A percentile compares a stretch with the other conserved stretches of the same genome.
Conservation (phyloP, 2,797 vertebrate species). For the Micropoecilia bifurca region DNA sequence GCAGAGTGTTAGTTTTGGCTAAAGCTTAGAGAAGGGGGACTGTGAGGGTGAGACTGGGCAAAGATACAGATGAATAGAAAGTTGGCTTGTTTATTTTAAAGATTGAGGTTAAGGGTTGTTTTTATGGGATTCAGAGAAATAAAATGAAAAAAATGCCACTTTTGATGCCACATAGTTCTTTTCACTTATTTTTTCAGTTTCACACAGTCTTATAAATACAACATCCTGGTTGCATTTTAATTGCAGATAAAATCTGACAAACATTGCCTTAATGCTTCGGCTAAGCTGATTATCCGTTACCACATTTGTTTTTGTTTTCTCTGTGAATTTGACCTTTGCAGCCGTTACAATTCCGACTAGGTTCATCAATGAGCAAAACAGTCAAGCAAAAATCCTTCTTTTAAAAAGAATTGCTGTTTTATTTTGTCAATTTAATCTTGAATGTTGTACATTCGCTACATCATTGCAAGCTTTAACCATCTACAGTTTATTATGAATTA, state of each 20-base stretch:
- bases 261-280: not conserved
- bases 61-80: constrained; percentile 50
- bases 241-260: too few relatives aligned
- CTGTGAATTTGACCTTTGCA: not conserved
- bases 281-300: constrained; percentile 9
- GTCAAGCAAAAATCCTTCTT: not conserved
- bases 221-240: not conserved
- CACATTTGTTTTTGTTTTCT: constrained; percentile 6
- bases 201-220: not conserved
- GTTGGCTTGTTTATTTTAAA: constrained; percentile 39
- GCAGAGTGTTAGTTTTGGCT: constrained; percentile 79
- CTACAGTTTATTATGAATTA: not conserved
- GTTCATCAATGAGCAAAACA: constrained; percentile 17
- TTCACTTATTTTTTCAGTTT: not conserved
- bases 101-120: constrained; percentile 39
- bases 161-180: not conserved
- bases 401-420: not conserved
- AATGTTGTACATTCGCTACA: not conserved
- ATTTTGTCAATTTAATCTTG: not conserved
- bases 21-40: constrained; percentile 53
- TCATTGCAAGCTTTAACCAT: not conserved
- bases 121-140: constrained; percentile 12
- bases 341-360: constrained; percentile 11
- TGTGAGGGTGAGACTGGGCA: constrained; percentile 39
- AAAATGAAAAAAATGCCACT: constrained; percentile 11